These are phyloP conservation scores for Eulacestoma nigropectus DNA, from an alignment of 2,113 vertebrate species.

Conservation along the genomic window DNA sequence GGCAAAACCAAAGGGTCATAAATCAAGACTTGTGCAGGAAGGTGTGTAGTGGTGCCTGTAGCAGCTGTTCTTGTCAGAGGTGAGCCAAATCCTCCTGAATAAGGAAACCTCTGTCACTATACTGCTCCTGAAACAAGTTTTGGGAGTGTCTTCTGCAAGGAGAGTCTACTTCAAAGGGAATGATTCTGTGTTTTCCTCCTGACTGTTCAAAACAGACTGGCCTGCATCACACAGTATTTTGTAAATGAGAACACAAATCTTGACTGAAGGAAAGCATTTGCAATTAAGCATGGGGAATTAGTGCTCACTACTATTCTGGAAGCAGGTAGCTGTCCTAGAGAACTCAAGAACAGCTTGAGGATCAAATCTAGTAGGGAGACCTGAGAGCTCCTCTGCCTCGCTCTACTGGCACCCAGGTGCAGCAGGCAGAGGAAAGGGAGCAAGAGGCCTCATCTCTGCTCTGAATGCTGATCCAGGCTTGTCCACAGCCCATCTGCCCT, in stretches of 20 bases:
- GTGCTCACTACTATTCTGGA: not conserved
- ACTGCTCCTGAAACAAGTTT: not conserved
- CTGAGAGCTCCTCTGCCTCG: not conserved
- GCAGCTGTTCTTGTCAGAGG: not conserved
- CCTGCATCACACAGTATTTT: not conserved
- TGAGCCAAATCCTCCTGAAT: not conserved
- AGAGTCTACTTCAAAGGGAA: not conserved
- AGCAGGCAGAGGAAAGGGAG: not conserved
- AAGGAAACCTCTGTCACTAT: not conserved
- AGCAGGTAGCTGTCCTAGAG: not conserved
- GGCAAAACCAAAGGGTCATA: not conserved
- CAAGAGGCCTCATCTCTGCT: not conserved
- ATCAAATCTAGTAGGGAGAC: not conserved
- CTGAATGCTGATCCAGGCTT: not conserved
- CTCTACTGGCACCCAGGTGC: not conserved
- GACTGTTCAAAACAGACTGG: not conserved
- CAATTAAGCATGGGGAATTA: not conserved
- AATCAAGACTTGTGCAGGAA: not conserved
- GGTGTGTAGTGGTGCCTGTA: not conserved
- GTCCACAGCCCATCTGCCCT: not conserved
- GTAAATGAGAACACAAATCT: not conserved
- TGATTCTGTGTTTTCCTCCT: not conserved
- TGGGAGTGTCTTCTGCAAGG: not conserved
- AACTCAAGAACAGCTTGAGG: not conserved
- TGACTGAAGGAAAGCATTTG: not conserved